Base-by-base conservation (phyloP, 1,140 invertebrate genomes). In the Achroia grisella region DNA sequence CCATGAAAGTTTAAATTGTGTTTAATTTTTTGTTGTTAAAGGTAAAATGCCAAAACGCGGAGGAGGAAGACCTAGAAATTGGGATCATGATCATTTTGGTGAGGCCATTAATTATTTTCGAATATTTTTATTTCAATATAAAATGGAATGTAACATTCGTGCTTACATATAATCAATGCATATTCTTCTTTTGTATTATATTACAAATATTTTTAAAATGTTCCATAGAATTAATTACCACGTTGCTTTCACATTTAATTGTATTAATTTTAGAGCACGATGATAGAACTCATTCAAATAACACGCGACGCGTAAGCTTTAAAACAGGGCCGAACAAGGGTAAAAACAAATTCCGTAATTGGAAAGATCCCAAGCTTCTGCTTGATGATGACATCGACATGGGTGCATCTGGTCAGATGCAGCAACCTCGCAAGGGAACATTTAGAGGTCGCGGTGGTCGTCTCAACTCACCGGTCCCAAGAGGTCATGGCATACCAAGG, bases 351-450 rank as follows among this genome's bases (percentile, higher is more conserved):
- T 87, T 65, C 58, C 69, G 68, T 46, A 79, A 54, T 54, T 86
- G 75, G 75, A 76, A 79, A 11, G 62, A 75, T 36, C 62, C 77
- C 0, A 77, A 84, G 40, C 43, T 82, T 12, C 59, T 88, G 5
- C 60, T 87, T 30, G 89, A 90, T 53, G 89, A 89, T 56, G 89
- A 90, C 48, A 86, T 89, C 62, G 87, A 89, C 48, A 89, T 89
- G 88, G 71, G 78, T 8, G 71, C 62, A 8, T 60, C 66, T 36
- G 73, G 56, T 39, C 35, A 13, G 6, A 57, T 57, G n/a, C 54
- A 62, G 15, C 27, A 42, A 37, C 23, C 52, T 2, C 41, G 63
- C 9, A 77, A 63, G 49, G 58, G 65, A 14, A 37, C 58, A 4
- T 82, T 76, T 45, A 73, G 83, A 56, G 73, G 73, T 13, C 60